Conservation (phyloP, 1,140 invertebrate genomes). For the Drosophila obscura region DNA sequence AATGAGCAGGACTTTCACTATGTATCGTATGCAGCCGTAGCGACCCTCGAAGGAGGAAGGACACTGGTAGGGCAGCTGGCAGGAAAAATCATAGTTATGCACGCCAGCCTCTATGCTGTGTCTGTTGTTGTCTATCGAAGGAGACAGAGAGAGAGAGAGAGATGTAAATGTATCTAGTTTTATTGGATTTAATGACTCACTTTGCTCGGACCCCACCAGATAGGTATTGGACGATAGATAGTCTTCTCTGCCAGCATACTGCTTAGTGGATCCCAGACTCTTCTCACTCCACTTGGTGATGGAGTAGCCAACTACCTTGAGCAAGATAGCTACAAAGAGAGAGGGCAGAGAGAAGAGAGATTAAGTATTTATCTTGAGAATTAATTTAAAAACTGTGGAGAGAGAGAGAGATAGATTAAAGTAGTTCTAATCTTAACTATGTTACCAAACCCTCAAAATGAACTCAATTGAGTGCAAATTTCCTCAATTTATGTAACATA, state of each 20-base stretch:
- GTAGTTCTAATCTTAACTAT: background rate
- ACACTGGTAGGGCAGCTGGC: slow-evolving; percentile 85
- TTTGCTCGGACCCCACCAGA: slow-evolving; percentile 72
- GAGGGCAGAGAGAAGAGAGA: background rate
- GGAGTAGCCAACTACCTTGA: slow-evolving; percentile 73
- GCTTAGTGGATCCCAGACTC: slow-evolving; percentile 38
- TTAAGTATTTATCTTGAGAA: background rate
- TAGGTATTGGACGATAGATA: slow-evolving; percentile 73
- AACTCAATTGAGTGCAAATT: background rate
- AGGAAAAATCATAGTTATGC: slow-evolving; percentile 86
- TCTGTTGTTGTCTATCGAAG: slow-evolving; percentile 73
- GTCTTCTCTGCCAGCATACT: slow-evolving; percentile 69
- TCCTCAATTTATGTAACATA: background rate
- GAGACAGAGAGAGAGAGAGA: slow-evolving; percentile 31
- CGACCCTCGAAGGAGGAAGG: slow-evolving; percentile 90
- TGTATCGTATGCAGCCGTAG: slow-evolving; percentile 88
- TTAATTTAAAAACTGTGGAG: background rate
- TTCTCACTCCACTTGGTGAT: slow-evolving; percentile 73
- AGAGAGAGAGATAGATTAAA: slow-evolving; percentile 1
- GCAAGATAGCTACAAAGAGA: slow-evolving; percentile 46
- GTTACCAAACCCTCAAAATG: background rate
- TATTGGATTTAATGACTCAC: slow-evolving; percentile 46
- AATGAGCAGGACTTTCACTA: slow-evolving; percentile 87
- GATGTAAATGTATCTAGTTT: background rate
- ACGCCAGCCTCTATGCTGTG: slow-evolving; percentile 85